Percentiles rank a stretch among this genome's conserved stretches.
phyloP scores from a whole-genome alignment of 1,140 invertebrate genomes.

The Bombus balteatus region DNA sequence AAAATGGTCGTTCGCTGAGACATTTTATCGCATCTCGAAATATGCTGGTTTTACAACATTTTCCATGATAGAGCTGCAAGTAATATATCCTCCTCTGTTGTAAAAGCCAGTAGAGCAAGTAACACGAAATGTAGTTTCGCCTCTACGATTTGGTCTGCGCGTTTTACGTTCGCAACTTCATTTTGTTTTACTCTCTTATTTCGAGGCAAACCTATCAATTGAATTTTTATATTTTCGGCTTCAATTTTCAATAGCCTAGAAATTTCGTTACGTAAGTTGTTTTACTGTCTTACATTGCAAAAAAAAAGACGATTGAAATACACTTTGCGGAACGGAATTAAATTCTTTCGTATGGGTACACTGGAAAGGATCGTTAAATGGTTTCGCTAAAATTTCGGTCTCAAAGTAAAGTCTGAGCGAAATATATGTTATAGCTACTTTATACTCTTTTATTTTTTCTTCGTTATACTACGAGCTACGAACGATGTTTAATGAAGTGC shows the following conservation, averaged over 20 bases:
- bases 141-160: not conserved
- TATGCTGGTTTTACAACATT: not conserved
- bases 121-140: not conserved
- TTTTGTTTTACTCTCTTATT: not conserved
- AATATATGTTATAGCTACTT: too few species aligned
- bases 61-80: not conserved
- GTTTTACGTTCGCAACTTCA: not conserved
- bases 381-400: too few species aligned
- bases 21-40: not conserved
- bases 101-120: not conserved
- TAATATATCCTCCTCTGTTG: not conserved
- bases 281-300: too few species aligned
- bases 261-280: not conserved
- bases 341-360: too few species aligned
- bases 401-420: too few species aligned
- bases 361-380: too few species aligned
- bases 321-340: too few species aligned
- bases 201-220: not conserved
- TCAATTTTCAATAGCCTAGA: not conserved
- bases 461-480: too few species aligned
- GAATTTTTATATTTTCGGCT: not conserved
- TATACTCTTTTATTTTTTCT: too few species aligned
- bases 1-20: not conserved
- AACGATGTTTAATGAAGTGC: too few species aligned
- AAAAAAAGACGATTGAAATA: too few species aligned